These are phyloP conservation scores for Psilopogon haemacephalus DNA, from an alignment of 2,113 vertebrate genomes.

Conservation along the genomic window DNA sequence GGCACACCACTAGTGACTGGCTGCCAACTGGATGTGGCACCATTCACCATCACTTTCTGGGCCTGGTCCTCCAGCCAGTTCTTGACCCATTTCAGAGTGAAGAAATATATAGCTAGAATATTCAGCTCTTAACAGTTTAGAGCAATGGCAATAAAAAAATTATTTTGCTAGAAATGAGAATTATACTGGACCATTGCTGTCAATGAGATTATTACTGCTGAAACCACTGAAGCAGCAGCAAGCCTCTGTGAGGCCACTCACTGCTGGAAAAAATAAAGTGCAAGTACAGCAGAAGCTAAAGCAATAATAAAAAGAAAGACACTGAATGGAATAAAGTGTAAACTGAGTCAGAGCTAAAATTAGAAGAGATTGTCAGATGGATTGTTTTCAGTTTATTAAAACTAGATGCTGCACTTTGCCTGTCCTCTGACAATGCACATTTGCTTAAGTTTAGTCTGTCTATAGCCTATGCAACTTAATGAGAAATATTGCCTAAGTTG, in stretches of 20 bases:
- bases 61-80: no score
- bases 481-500: slow-evolving; percentile 39
- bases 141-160: background rate
- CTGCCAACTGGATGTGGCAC: no score
- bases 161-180: background rate
- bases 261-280: background rate
- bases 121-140: background rate
- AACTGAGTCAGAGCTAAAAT: background rate
- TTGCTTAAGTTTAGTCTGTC: slow-evolving; percentile 33
- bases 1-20: no score
- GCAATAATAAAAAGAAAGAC: background rate
- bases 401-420: background rate
- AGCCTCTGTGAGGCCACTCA: background rate
- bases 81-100: no score
- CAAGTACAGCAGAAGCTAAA: background rate
- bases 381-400: slow-evolving; percentile 16
- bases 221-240: background rate
- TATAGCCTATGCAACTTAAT: slow-evolving; percentile 8
- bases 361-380: background rate
- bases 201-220: background rate
- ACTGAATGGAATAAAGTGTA: background rate
- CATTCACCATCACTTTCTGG: no score
- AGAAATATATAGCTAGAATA: background rate
- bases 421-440: slow-evolving; percentile 28
- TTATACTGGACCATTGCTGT: background rate